These are phyloP conservation scores for Acyrthosiphon pisum DNA, from an alignment of 1,140 invertebrate genomes.

Conservation along the genomic window DNA sequence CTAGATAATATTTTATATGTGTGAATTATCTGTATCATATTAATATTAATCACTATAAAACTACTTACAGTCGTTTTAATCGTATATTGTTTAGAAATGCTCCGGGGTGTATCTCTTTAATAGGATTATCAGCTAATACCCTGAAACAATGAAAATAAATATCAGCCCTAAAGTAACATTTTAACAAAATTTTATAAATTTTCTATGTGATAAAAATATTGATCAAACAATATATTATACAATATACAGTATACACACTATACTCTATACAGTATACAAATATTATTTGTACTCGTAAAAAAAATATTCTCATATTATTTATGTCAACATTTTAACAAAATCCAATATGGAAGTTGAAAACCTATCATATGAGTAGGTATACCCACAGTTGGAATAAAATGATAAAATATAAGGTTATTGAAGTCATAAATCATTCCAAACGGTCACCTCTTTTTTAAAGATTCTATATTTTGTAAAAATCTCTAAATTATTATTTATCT, in stretches of 20 bases:
- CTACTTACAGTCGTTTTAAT: slow-evolving; percentile 55
- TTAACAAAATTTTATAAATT: background rate
- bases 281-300: background rate
- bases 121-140: slow-evolving; percentile 55
- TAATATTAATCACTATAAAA: background rate
- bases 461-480: background rate
- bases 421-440: background rate
- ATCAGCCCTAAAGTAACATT: background rate
- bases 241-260: background rate
- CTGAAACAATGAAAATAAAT: slow-evolving; percentile 45
- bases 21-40: background rate
- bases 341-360: background rate
- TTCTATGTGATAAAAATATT: background rate
- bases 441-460: background rate
- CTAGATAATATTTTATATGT: background rate
- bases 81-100: slow-evolving; percentile 43
- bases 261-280: background rate
- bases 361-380: background rate
- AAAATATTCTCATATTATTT: background rate
- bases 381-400: background rate
- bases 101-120: slow-evolving; percentile 48
- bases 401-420: background rate
- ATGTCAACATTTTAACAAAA: background rate
- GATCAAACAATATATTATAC: background rate
- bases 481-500: background rate